Base-by-base conservation (phyloP, 2,113 vertebrate species). In the Geothlypis trichas region DNA sequence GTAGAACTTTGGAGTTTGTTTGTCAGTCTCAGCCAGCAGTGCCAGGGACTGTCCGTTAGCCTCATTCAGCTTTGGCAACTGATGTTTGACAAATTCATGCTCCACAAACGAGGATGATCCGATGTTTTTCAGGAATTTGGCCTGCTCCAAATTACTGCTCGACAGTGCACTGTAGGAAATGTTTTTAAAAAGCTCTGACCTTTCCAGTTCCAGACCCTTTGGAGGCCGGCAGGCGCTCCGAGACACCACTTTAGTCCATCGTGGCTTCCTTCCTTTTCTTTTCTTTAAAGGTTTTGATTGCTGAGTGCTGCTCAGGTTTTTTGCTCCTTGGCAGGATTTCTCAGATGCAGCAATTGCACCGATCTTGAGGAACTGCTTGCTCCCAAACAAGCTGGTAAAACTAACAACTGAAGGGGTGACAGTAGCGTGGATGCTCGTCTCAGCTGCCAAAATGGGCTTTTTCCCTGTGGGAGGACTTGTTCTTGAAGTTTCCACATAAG, bases 221-320 rank as follows among this genome's bases (percentile, higher is more conserved):
- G 98, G 95, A 86, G 98, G 96, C 5, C 96, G 96, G 65, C 97
- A 98, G 0, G 96, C 7, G 69, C 44, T 97, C 84, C 98, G 97
- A 11, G 98, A 98, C 87, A 99, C 98, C 86, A 98, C 98, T 95
- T 98, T 99, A 83, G 98, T 99, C 98, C 99, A 99, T n/a, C 99
- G 98, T 63, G 98, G 98, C 73, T 98, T 98, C 93, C 98, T 98
- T 62, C 99, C 98, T 97, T 99, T 99, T 31, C 98, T 98, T 88
- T 99, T 99, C 97, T 99, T 99, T 19, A 99, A 96, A 10, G 98
- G 98, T 62, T 98, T 98, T 30, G 98, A 98, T 89, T 99, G 98
- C 89, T 98, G 98, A 96, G 95, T 68, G 67, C 95, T 3, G 42
- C 97, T 97, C 42, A 98, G 93, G 35, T 96, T 96, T 77, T 98